A percentile compares a stretch with the other conserved stretches of the same genome.
phyloP scores from a whole-genome alignment of 1,140 invertebrate genomes.

The Lepidurus couesii region DNA sequence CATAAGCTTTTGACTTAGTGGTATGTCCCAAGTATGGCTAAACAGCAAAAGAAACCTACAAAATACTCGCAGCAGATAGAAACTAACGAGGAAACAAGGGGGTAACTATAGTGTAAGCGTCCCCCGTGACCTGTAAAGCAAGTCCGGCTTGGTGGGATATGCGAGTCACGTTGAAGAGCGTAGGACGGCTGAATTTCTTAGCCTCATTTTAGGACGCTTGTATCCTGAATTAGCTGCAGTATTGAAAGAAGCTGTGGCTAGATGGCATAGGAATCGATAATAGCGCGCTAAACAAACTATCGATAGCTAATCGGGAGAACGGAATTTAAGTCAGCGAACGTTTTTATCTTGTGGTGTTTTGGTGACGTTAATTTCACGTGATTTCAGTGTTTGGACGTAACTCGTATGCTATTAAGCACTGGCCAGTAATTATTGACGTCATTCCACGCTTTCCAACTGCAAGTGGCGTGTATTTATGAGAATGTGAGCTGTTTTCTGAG shows the following conservation, averaged over 20 bases:
- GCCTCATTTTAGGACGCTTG: not conserved
- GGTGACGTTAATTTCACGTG: no score
- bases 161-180: not conserved
- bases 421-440: no score
- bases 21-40: no score
- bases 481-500: no score
- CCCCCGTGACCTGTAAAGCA: not conserved
- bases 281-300: not conserved
- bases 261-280: slow-evolving; percentile 7
- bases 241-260: not conserved
- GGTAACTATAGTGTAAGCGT: not conserved
- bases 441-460: no score
- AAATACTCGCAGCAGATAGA: not conserved
- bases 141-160: not conserved
- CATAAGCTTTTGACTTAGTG: not conserved
- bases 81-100: not conserved
- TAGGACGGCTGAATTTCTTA: not conserved
- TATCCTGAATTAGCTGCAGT: not conserved
- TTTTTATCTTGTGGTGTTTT: not conserved
- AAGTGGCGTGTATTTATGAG: no score
- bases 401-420: not conserved
- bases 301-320: not conserved
- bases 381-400: not conserved
- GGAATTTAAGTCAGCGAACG: not conserved
- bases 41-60: not conserved